A percentile compares a stretch with the other conserved stretches of the same genome.
phyloP scores from a whole-genome alignment of 2,888 invertebrate species.

The Meandrusa payeni region DNA sequence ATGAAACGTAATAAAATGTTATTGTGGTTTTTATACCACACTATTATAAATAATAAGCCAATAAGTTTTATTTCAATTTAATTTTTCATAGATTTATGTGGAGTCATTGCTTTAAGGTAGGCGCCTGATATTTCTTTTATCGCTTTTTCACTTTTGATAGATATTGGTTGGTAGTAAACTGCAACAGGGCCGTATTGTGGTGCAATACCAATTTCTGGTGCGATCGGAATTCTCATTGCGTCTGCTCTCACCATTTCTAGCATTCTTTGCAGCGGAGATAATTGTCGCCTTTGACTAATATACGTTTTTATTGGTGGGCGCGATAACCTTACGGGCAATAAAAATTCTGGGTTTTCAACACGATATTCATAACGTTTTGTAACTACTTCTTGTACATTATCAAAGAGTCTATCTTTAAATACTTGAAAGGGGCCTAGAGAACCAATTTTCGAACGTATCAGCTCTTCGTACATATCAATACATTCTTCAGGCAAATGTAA shows the following conservation, averaged over 20 bases:
- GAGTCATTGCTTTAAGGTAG: conserved; percentile 37
- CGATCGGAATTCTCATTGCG: conserved; percentile 44
- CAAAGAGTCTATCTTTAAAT: conserved; percentile 30
- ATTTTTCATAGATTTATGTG: too few species aligned
- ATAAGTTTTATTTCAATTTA: too few species aligned
- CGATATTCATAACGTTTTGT: too few species aligned
- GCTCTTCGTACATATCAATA: conserved; percentile 47
- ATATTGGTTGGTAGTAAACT: conserved; percentile 59
- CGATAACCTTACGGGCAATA: too few species aligned
- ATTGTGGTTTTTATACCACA: too few species aligned
- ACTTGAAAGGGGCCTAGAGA: conserved; percentile 37
- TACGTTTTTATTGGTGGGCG: background rate
- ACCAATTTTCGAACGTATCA: conserved; percentile 45
- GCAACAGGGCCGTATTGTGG: conserved; percentile 55
- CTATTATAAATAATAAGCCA: too few species aligned
- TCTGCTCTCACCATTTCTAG: conserved; percentile 48
- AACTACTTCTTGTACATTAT: too few species aligned
- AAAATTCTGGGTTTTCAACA: too few species aligned
- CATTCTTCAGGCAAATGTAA: conserved; percentile 62
- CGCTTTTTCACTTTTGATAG: conserved; percentile 46
- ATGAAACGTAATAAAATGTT: too few species aligned
- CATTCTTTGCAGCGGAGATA: conserved; percentile 46
- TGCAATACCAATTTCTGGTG: conserved; percentile 43
- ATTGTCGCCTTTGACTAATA: background rate
- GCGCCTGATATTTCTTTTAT: conserved; percentile 48